A percentile compares a stretch with the other conserved stretches of the same genome.
phyloP scores from a whole-genome alignment of 2,113 vertebrate species.

The Calyptommatus sinebrachiatus region DNA sequence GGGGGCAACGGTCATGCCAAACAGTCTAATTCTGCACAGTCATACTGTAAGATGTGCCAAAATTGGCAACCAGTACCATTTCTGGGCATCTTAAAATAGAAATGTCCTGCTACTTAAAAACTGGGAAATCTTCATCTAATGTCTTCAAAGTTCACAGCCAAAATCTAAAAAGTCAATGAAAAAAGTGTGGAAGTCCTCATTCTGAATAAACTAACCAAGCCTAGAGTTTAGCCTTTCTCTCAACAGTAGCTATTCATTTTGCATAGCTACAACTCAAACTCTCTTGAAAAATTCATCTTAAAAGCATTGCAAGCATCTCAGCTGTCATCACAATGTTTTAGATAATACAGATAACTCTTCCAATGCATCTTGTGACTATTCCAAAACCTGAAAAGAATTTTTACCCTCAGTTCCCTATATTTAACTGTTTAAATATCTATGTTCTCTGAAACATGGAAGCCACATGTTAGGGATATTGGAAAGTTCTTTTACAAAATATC shows the following conservation, averaged over 20 bases:
- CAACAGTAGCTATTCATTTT: not conserved
- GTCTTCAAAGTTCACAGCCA: too few relatives aligned
- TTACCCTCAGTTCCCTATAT: not conserved
- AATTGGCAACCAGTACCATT: too few relatives aligned
- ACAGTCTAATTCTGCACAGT: too few relatives aligned
- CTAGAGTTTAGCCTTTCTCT: not conserved
- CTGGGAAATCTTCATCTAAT: too few relatives aligned
- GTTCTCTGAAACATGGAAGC: not conserved
- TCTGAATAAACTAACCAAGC: not conserved
- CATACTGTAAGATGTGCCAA: too few relatives aligned
- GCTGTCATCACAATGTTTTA: slow-evolving; percentile 2
- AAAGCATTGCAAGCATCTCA: not conserved
- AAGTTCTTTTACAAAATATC: not conserved
- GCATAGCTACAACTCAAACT: not conserved
- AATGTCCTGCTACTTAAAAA: too few relatives aligned
- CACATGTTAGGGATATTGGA: not conserved
- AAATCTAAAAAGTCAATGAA: too few relatives aligned
- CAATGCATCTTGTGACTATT: not conserved
- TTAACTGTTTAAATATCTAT: not conserved
- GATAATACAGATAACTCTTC: slow-evolving; percentile 3
- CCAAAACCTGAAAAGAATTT: not conserved
- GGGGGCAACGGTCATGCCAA: too few relatives aligned
- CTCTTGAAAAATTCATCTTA: not conserved
- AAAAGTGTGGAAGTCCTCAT: not conserved
- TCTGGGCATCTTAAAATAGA: too few relatives aligned